Evolutionary conservation across 2,888 invertebrate species (phyloP), one percentile per base, ranked within the genome.

Genomic region (Mylabris sibirica): DNA sequence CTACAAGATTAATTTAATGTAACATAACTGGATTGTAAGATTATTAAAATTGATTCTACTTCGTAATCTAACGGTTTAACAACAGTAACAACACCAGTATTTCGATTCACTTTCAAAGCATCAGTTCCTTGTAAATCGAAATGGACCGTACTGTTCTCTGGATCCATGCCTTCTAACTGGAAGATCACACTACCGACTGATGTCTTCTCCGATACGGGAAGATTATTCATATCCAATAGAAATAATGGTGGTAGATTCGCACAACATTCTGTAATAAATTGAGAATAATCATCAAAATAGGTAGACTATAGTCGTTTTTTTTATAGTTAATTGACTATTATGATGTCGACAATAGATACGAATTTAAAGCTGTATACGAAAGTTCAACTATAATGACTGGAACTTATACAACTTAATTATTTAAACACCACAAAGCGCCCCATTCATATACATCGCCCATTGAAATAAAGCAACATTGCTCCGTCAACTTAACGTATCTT

Each of bases 21-120:
- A n/a, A n/a, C n/a, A 41, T n/a, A 14, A 5, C 14, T 11, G 11
- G 35, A 41, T 41, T 3, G 4, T 14, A 3, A 4, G 14, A 41
- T 41, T 41, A 5, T 12, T 14, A 11, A 11, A 12, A 20, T 49
- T 20, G 49, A 20, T 49, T 76, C 82, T 84, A 93, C 93, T 89
- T 96, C 96, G 80, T 94, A 89, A 85, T 97, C 95, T 75, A 97
- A 86, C 0, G 93, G 91, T 81, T 92, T 91, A 14, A 90, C 89
- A 49, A 96, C 86, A 0, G 90, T 93, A 63, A 97, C 94, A 71
- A 92, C 91, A 11, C 96, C 96, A 2, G 92, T 91, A 59, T 87
- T 87, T 12, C 92, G 87, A 84, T 96, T 89, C 11, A 96, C 96
- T 71, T 88, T 87, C 78, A 96, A 92, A 80, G 92, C 90, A 83